Evolutionary conservation across 2,797 vertebrate genomes (phyloP), one percentile per base, ranked within the genome.

Genomic region (Aeoliscus strigatus): DNA sequence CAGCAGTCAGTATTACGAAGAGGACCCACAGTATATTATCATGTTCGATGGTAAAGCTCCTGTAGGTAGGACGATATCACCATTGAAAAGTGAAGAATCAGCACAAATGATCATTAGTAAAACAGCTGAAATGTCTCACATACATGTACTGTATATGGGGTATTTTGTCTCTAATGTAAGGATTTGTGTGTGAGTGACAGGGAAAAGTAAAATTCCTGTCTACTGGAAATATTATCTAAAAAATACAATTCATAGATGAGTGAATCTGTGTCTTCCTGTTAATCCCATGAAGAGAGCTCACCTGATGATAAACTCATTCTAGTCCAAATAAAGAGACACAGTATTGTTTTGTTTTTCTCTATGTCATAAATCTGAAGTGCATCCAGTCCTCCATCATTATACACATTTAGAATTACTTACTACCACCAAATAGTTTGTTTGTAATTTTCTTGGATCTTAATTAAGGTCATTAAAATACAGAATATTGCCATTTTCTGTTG

Each of bases 11-110:
- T 48, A 67, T 70, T 65, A 44, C 39, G 37, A 60, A 50, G 32
- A 44, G 46, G 59, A 58, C 55, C 46, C 42, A 73, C 27, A 52
- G 42, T 41, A 48, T 67, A 61, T 51, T 28, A 50, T 56, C 39
- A 75, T 26, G 31, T 53, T 37, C 68, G 46, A 74, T 39, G 49
- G 36, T 24, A 53, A 34, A 54, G 37, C 21, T 41, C 48, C 17
- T 18, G n/a, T 14, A 45, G 33, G 39, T 60, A 17, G 40, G 23
- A 36, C 37, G 40, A 15, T 9, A n/a, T 35, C 16, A 43, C 39
- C 14, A 35, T 2, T n/a, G n/a, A 29, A 38, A 28, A 21, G 18
- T 6, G 18, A 21, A 21, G 3, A 5, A 1, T 12, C 7, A 36
- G 12, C 8, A 31, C 26, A 41, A 13, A 38, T 15, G 1, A 30